phyloP scores from a whole-genome alignment of 2,888 invertebrate species.

The Tuta absoluta region DNA sequence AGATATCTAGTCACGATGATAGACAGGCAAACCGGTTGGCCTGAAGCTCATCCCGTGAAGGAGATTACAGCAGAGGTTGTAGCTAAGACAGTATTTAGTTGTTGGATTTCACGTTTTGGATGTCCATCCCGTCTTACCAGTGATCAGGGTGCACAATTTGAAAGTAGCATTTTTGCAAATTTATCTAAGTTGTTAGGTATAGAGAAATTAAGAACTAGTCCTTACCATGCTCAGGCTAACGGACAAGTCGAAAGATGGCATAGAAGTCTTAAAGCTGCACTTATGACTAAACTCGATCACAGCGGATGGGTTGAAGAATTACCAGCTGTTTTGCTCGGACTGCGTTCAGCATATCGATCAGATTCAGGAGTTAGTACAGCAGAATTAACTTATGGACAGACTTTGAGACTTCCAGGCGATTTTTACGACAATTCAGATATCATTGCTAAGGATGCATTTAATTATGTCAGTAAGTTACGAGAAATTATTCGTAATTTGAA shows the following conservation, averaged over 20 bases:
- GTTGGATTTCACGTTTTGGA: slow-evolving; percentile 24
- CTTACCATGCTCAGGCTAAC: background rate
- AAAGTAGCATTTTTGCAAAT: background rate
- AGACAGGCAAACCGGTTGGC: too few relatives aligned
- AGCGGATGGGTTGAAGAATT: slow-evolving; percentile 6
- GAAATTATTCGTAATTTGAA: too few relatives aligned
- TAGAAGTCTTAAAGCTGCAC: background rate
- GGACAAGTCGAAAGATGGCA: slow-evolving; percentile 5
- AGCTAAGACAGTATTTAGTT: slow-evolving; percentile 14
- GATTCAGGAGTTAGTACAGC: background rate
- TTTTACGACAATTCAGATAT: too few relatives aligned
- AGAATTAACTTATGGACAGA: background rate
- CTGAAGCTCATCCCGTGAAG: background rate
- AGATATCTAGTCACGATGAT: too few relatives aligned
- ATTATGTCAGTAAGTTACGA: too few relatives aligned
- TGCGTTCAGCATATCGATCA: too few relatives aligned
- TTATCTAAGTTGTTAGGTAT: background rate
- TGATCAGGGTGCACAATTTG: slow-evolving; percentile 8
- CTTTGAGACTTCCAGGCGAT: background rate
- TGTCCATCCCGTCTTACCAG: slow-evolving; percentile 17
- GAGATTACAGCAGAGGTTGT: slow-evolving; percentile 15
- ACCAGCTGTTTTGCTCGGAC: background rate
- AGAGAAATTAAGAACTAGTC: background rate
- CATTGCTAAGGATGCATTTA: too few relatives aligned
- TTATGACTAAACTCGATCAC: background rate